A percentile compares a stretch with the other conserved stretches of the same genome.
Conservation (phyloP, 2,797 vertebrate genomes). For the Poecilia velifera region DNA sequence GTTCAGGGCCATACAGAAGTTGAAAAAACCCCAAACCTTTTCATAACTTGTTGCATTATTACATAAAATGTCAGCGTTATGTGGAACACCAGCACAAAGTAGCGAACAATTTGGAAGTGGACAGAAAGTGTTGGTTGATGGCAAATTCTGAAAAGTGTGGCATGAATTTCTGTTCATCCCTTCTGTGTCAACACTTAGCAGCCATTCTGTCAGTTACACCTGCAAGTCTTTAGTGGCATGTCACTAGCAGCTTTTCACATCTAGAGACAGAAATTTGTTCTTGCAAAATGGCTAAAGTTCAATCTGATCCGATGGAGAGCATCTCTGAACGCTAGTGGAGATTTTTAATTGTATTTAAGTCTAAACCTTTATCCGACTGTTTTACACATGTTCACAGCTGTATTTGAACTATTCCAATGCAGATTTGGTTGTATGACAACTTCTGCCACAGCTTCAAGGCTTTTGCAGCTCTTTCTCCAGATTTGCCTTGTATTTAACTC, state of each 20-base stretch:
- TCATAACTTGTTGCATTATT: neutral
- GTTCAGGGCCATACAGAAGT: neutral
- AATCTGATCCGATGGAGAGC: neutral
- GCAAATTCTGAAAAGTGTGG: neutral
- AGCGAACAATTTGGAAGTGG: neutral
- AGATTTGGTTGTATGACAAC: neutral
- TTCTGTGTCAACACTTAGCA: neutral
- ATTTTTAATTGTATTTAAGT: neutral
- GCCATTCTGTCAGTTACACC: neutral
- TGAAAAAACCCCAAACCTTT: neutral
- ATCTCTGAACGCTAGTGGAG: neutral
- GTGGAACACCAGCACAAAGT: neutral
- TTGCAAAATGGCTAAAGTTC: neutral
- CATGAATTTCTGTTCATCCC: neutral
- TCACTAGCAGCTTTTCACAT: neutral
- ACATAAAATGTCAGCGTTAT: neutral
- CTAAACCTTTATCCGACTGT: neutral
- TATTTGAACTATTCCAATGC: neutral
- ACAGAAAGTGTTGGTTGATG: too few relatives aligned
- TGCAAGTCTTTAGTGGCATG: neutral
- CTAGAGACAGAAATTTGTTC: neutral
- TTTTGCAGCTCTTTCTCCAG: neutral
- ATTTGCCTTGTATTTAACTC: neutral
- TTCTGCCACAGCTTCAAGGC: neutral
- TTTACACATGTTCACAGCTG: neutral